Evolutionary conservation across 2,888 invertebrate species (phyloP), one percentile per base, ranked within the genome.

Genomic region (Microplitis deprimator): DNA sequence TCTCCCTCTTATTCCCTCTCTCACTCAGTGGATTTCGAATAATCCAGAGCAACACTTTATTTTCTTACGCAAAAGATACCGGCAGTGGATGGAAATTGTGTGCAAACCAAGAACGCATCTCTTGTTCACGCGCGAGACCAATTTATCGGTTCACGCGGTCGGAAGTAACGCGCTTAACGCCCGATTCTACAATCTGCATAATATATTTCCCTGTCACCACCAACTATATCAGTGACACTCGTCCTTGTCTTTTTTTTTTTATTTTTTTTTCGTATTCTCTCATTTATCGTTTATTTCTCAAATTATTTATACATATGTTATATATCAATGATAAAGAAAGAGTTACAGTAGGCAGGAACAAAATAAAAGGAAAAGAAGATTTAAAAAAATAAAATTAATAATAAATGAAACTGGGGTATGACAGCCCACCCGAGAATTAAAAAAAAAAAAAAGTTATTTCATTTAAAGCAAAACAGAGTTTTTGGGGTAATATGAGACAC

Each of bases 31-130:
- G 65, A 65, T 68, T 75, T 62, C 75, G 76, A 73, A 67, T 72
- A 76, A 61, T 64, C 67, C 80, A 68, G 59, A 73, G 78, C 80
- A 83, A 82, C 83, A 84, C 83, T 84, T 85, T 84, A 84, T 84
- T 84, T 84, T 84, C 83, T 80, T 82, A 82, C 83, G 82, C 80
- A 77, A 80, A 80, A 83, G 82, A 82, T 81, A 81, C 82, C 77
- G 62, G 68, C 75, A 40, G 77, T 76, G 73, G 68, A 67, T 59
- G 68, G 77, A 81, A 81, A 81, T 80, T 80, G 81, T 81, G 77
- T 82, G 81, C 79, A 79, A 79, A 81, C 65, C 78, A 71, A 68
- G 72, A 68, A 60, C 39, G 67, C 69, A 70, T 62, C 81, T 82
- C 81, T 81, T 78, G 79, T 77, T 79, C 70, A 76, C 64, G 71